Evolutionary conservation across 2,888 invertebrate genomes (phyloP), one percentile per base, ranked within the genome.

Genomic region (Chrysina gloriosa): DNA sequence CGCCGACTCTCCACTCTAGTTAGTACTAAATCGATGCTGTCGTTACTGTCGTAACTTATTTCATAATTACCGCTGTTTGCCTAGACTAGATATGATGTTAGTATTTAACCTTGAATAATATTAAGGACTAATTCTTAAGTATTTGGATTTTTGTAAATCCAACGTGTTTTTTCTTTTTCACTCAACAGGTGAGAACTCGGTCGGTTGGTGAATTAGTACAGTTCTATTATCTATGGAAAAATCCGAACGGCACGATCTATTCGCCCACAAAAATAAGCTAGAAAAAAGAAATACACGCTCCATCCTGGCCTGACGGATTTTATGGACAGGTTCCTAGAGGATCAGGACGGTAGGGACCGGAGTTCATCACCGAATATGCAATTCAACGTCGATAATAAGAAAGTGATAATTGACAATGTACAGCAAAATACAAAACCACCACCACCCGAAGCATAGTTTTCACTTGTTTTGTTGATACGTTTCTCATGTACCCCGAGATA

Each of bases 151-250:
- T n/a, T n/a, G n/a, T n/a, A n/a, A n/a, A n/a, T n/a, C n/a, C n/a
- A n/a, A n/a, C n/a, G n/a, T n/a, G n/a, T n/a, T n/a, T n/a, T n/a
- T n/a, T n/a, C n/a, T n/a, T n/a, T n/a, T n/a, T n/a, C n/a, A 52
- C n/a, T 52, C 3, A 3, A 5, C 77, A 91, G 91, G 89, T 98
- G 50, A 88, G 94, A 76, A 97, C 97, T 67, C 87, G 98, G 75
- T 95, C 96, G 5, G 97, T 98, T 45, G 96, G 97, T 29, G 98
- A 99, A 84, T 85, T 99, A 70, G 97, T 98, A 9, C 96, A 98
- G 81, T 99, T 98, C 85, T 94, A 94, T 83, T 94, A 94, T 77
- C 87, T 97, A 65, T 99, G 99, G 99, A 99, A 99, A 98, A 98
- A 84, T 98, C 98, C 23, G 98, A 98, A 80, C 87, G 98, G 14